phyloP scores from a whole-genome alignment of 1,140 invertebrate genomes.

The Aporrectodea caliginosa region DNA sequence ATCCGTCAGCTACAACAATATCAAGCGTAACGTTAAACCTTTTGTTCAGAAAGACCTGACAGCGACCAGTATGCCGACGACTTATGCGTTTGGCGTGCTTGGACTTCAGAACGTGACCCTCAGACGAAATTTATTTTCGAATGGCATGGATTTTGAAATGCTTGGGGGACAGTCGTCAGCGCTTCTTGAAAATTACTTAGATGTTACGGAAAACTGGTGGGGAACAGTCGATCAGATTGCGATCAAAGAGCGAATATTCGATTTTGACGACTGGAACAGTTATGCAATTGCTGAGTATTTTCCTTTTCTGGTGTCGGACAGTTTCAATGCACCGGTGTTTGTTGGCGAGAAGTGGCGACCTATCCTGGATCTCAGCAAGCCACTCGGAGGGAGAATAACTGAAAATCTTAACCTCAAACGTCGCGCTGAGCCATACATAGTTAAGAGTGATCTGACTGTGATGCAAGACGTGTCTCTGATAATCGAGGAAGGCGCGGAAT shows the following conservation, averaged over 20 bases:
- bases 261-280: conserved; percentile 99
- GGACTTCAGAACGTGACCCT: conserved; percentile 91
- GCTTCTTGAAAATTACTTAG: conserved; percentile 77
- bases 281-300: conserved; percentile 85
- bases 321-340: conserved; percentile 41
- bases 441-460: conserved; percentile 89
- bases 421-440: conserved; percentile 70
- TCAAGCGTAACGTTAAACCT: conserved; percentile 26
- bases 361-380: conserved; percentile 43
- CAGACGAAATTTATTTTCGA: conserved; percentile 86
- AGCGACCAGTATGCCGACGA: conserved; percentile 58
- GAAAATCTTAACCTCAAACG: conserved; percentile 68
- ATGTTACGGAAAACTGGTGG: conserved; percentile 96
- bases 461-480: conserved; percentile 84
- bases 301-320: conserved; percentile 68
- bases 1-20: conserved; percentile 24
- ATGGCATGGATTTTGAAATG: conserved; percentile 81
- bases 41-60: conserved; percentile 17
- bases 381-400: conserved; percentile 77
- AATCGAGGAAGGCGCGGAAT: conserved; percentile 81
- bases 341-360: conserved; percentile 60
- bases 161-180: conserved; percentile 71
- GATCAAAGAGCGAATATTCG: conserved; percentile 86
- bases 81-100: conserved; percentile 82
- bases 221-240: conserved; percentile 64